Conservation (phyloP, 1,140 invertebrate genomes). For the Aphaenogaster rudis region DNA sequence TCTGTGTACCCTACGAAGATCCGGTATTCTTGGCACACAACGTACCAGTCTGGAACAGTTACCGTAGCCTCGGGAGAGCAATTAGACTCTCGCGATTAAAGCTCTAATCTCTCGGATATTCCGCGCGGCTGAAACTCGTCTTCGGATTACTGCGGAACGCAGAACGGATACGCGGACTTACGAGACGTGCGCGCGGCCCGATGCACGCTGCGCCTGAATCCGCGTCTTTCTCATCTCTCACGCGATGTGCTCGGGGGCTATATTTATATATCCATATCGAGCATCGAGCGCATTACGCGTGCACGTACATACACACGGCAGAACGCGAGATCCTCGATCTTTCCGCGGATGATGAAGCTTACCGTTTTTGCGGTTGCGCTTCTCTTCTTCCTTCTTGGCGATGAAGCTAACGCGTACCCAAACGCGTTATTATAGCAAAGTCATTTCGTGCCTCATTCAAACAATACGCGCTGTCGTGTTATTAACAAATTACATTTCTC, state of each 20-base stretch:
- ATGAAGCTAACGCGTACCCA: neutral
- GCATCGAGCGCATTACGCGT: neutral
- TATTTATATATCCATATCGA: constrained; percentile 33
- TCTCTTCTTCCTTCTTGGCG: neutral
- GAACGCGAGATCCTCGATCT: neutral
- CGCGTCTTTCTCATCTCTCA: neutral
- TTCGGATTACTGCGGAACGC: constrained; percentile 48
- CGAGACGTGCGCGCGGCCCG: neutral
- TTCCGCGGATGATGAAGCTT: neutral
- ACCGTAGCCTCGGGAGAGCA: constrained; percentile 34
- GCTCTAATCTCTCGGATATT: constrained; percentile 60
- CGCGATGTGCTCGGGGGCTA: neutral
- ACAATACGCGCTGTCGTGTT: neutral
- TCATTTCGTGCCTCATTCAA: neutral
- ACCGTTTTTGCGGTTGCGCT: neutral
- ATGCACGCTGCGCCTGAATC: constrained; percentile 24
- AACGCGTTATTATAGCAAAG: neutral
- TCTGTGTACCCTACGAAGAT: constrained; percentile 43
- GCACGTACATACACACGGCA: neutral
- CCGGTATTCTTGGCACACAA: constrained; percentile 55
- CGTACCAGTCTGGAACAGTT: constrained; percentile 63
- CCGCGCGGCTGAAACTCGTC: constrained; percentile 62
- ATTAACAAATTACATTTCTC: neutral
- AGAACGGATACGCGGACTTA: constrained; percentile 24
- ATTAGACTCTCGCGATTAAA: constrained; percentile 61